A percentile compares a stretch with the other conserved stretches of the same genome.
Evolutionary conservation across 2,797 vertebrate genomes (phyloP).

Genomic region (Onychomys torridus): DNA sequence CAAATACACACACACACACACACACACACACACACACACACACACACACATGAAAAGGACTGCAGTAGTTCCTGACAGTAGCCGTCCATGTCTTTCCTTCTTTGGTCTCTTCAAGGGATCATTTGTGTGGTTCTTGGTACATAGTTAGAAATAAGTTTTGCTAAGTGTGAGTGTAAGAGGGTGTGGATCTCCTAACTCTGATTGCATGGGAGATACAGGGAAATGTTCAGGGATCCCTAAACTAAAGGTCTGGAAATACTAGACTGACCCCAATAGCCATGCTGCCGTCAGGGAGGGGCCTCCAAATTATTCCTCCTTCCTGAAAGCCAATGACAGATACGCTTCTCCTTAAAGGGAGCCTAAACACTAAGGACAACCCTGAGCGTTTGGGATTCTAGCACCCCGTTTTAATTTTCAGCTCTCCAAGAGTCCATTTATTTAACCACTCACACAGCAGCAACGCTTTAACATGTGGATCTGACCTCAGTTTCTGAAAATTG

Average conservation of each 20-base stretch:
- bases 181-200: neutral
- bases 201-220: neutral
- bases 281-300: neutral
- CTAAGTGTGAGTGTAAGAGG: neutral
- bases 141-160: neutral
- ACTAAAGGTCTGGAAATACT: neutral
- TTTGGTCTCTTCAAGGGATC: neutral
- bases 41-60: neutral
- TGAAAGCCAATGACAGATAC: slow-evolving; percentile 4
- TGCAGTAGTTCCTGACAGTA: neutral
- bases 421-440: slow-evolving; percentile 11
- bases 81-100: neutral
- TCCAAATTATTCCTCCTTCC: neutral
- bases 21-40: too few relatives aligned
- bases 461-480: slow-evolving; percentile 57
- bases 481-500: slow-evolving; percentile 65
- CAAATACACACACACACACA: neutral
- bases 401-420: neutral
- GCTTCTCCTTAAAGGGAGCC: slow-evolving; percentile 22
- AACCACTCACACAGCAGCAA: slow-evolving; percentile 15
- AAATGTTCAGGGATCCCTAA: neutral
- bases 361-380: neutral
- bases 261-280: neutral
- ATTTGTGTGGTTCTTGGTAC: neutral
- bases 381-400: neutral